These are phyloP conservation scores for Casuarius casuarius DNA, from an alignment of 2,113 vertebrate species.

Conservation along the genomic window DNA sequence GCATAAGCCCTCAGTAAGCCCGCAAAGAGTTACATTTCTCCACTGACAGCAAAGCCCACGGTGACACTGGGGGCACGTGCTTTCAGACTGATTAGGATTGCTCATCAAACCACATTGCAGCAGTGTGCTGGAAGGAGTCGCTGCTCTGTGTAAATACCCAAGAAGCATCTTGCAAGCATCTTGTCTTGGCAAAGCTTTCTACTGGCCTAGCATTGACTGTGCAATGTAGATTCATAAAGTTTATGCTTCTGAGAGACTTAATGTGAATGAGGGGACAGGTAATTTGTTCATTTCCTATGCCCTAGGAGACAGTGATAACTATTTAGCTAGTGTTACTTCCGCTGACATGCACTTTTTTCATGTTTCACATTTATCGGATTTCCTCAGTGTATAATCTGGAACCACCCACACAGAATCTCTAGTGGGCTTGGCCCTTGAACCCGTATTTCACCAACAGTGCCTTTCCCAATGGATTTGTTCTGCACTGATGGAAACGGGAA, in stretches of 20 bases:
- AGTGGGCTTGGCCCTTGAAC: background rate
- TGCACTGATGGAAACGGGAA: background rate
- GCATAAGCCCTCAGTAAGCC: background rate
- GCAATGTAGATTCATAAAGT: fast-evolving
- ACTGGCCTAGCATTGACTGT: background rate
- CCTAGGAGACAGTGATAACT: background rate
- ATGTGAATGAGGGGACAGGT: background rate
- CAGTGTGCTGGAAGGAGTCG: background rate
- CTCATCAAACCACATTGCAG: background rate
- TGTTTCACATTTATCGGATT: fast-evolving
- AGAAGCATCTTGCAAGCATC: background rate
- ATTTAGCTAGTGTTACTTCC: background rate
- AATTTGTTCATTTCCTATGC: background rate
- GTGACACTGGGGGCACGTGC: fast-evolving
- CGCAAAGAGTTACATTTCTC: background rate
- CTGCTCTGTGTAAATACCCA: background rate
- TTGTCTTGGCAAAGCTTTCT: background rate
- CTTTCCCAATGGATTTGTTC: background rate
- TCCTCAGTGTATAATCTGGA: background rate
- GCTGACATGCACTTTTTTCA: background rate
- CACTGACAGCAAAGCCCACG: background rate
- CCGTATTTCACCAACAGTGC: background rate
- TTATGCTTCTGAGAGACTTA: background rate
- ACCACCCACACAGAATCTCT: background rate
- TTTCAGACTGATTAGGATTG: background rate